These are phyloP conservation scores for Pseudopodoces humilis DNA, from an alignment of 2,113 vertebrate species.

Conservation along the genomic window DNA sequence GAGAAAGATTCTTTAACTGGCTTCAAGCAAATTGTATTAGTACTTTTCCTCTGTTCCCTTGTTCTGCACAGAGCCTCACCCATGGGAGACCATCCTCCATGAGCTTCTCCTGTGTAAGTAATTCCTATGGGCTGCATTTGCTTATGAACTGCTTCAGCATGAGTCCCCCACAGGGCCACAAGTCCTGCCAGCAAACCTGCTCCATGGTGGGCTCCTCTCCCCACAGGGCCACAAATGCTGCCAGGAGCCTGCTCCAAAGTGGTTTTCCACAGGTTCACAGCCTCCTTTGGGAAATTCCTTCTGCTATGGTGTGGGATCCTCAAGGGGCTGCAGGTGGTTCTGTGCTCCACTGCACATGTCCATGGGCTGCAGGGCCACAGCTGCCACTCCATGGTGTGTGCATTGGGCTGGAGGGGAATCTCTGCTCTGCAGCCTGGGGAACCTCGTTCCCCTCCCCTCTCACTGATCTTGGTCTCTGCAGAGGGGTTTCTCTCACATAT, in stretches of 20 bases:
- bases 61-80: neutral
- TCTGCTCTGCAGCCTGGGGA: neutral
- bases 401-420: fast-evolving
- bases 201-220: neutral
- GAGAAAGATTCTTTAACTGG: neutral
- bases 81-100: fast-evolving
- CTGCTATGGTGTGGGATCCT: neutral
- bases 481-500: neutral
- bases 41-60: neutral
- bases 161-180: no score
- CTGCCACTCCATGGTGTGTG: fast-evolving
- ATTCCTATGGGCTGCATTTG: neutral
- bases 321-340: neutral
- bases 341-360: fast-evolving
- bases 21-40: neutral
- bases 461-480: neutral
- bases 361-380: neutral
- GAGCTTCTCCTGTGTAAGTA: neutral
- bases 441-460: fast-evolving
- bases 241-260: neutral
- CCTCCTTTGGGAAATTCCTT: neutral
- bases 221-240: neutral
- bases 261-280: neutral
- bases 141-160: neutral
- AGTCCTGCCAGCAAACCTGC: neutral